Base-by-base conservation (phyloP, 2,888 invertebrate genomes). In the Agelastica alni region DNA sequence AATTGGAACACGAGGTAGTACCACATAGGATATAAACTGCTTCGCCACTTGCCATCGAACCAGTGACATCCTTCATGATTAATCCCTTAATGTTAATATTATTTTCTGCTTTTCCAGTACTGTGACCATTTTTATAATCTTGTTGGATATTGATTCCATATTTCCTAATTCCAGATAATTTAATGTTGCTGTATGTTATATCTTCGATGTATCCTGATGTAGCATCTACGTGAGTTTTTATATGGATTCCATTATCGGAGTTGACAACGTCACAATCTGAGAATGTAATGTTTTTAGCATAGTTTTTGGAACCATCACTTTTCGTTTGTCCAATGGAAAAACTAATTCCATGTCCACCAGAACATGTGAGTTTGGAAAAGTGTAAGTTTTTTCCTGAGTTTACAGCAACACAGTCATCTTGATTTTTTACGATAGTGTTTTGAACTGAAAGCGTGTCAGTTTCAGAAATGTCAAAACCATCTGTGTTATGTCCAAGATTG, bases 91-190 rank as follows among this genome's bases (percentile, higher is more conserved):
- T 63, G 3, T 57, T 61, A 14, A 61, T 63, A 42, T 63, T 63
- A 13, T 48, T 57, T 5, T 39, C 44, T 4, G 63, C 53, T 5
- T 44, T 47, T 4, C 53, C 42, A 13, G 53, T 54, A 4, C 59
- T 41, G 26, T 52, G 42, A 6, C 57, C 47, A 14, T 56, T 45
- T 16, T 49, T 45, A 31, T 63, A 63, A 45, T 63, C 60, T 31
- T 63, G 51, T 34, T 63, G 55, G n/a, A 63, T 46, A 45, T 63
- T 63, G 13, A 63, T 58, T 10, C 60, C 63, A 22, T 58, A 61
- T 2, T 58, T 36, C 4, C 47, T 37, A 13, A 60, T 58, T 32
- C 56, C 62, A 48, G 36, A 20, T 17, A 49, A 17, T 26, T 44
- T 3, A n/a, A 63, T 60, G 36, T 63, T 59, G 7, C 37, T 39